Percentiles rank a stretch among this genome's conserved stretches.
phyloP scores from a whole-genome alignment of 2,888 invertebrate species.

The Oscheius onirici region DNA sequence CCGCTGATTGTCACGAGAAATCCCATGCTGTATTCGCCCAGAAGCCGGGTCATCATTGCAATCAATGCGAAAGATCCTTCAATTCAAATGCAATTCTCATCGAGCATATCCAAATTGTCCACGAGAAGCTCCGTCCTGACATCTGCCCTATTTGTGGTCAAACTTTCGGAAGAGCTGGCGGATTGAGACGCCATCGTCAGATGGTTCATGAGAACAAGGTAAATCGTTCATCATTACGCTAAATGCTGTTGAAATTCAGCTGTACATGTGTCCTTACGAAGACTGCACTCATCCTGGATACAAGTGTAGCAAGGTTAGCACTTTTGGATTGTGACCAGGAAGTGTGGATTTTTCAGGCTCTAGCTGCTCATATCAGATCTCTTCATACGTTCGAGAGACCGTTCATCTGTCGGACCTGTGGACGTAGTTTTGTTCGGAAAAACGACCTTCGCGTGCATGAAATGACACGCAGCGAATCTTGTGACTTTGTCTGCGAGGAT shows the following conservation, averaged over 20 bases:
- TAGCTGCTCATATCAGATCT: slow-evolving; percentile 53
- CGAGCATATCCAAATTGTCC: slow-evolving; percentile 18
- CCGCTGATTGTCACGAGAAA: neutral
- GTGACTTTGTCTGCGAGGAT: neutral
- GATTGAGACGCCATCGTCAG: slow-evolving; percentile 77
- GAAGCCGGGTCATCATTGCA: neutral
- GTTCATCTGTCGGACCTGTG: slow-evolving; percentile 40
- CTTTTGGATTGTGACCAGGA: no score
- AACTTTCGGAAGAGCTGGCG: slow-evolving; percentile 79
- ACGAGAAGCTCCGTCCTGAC: slow-evolving; percentile 75
- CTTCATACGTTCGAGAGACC: slow-evolving; percentile 49
- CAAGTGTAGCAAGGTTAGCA: slow-evolving; percentile 53
- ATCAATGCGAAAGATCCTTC: slow-evolving; percentile 6
- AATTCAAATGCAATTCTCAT: neutral
- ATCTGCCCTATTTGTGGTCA: slow-evolving; percentile 78
- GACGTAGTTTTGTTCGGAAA: slow-evolving; percentile 37
- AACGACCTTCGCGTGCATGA: slow-evolving; percentile 41
- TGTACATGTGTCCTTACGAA: slow-evolving; percentile 47
- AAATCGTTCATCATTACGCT: no score
- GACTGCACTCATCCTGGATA: slow-evolving; percentile 56
- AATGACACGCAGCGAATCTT: neutral
- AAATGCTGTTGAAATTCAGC: slow-evolving; percentile 36
- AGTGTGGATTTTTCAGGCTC: slow-evolving; percentile 45
- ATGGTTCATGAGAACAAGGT: slow-evolving; percentile 73
- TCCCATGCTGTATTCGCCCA: neutral